Evolutionary conservation across 2,113 vertebrate genomes (phyloP).

Genomic region (Centrocercus urophasianus): DNA sequence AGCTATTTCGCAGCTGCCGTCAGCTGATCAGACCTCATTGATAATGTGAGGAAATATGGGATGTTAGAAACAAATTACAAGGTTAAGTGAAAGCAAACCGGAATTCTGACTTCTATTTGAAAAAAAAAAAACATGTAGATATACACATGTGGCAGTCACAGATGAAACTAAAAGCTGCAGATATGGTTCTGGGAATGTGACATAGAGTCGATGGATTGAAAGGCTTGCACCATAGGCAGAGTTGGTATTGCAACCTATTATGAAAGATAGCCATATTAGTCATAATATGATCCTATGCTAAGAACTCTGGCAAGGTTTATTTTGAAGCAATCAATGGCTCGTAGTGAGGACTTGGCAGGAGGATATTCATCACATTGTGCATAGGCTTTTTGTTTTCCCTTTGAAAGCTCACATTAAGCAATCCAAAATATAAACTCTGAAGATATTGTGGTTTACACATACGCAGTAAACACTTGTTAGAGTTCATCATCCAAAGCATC

Average conservation of each 20-base stretch:
- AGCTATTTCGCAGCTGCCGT: background rate
- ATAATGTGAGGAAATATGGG: background rate
- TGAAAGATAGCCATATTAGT: background rate
- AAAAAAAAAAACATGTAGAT: background rate
- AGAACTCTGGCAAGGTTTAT: background rate
- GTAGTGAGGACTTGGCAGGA: background rate
- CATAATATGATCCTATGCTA: background rate
- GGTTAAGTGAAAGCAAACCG: background rate
- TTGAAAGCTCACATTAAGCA: background rate
- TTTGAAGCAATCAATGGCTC: background rate
- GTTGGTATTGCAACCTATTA: background rate
- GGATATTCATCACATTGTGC: background rate
- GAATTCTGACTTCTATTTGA: background rate
- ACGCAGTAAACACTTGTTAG: background rate
- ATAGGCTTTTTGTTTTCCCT: background rate
- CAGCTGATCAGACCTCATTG: background rate
- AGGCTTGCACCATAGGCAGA: constrained; percentile 1
- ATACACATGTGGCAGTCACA: background rate
- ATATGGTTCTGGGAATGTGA: background rate
- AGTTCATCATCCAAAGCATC: background rate
- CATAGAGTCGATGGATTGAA: background rate
- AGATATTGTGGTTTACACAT: background rate
- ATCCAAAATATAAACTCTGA: background rate
- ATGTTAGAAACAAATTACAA: background rate
- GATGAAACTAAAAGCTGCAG: constrained; percentile 19